These are phyloP conservation scores for Cariama cristata DNA, from an alignment of 2,113 vertebrate species.

Conservation along the genomic window DNA sequence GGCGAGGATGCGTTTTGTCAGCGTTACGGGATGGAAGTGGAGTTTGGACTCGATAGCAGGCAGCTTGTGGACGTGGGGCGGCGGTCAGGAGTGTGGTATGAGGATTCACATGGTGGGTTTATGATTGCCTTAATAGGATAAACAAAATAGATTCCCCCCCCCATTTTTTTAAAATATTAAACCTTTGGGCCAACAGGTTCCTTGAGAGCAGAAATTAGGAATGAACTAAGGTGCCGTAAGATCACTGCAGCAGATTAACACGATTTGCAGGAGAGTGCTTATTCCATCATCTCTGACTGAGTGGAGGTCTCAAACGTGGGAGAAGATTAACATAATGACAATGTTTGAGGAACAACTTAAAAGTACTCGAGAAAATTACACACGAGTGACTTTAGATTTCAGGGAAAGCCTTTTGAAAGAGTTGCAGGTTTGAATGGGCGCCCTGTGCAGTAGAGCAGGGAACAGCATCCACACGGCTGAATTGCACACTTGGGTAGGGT, in stretches of 20 bases:
- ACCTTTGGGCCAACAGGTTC: not conserved
- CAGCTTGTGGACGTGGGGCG: not conserved
- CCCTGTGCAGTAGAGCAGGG: not conserved
- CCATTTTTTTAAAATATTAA: not conserved
- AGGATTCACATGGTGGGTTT: not conserved
- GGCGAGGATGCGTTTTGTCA: too few species aligned
- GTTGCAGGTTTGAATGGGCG: not conserved
- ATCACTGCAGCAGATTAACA: not conserved
- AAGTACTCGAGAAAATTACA: not conserved
- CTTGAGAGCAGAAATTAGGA: not conserved
- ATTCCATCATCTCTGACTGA: not conserved
- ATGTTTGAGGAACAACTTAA: not conserved
- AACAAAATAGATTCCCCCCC: not conserved
- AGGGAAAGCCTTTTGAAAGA: not conserved
- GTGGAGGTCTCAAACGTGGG: not conserved
- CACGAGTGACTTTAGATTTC: not conserved
- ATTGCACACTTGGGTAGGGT: not conserved
- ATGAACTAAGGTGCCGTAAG: not conserved
- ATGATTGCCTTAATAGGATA: not conserved
- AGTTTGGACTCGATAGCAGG: not conserved
- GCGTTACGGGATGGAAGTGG: accelerated
- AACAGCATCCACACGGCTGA: not conserved
- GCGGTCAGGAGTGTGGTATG: not conserved
- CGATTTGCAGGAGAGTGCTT: not conserved
- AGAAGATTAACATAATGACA: not conserved